phyloP scores from a whole-genome alignment of 2,888 invertebrate genomes.

The Lycocerus yunnanus region DNA sequence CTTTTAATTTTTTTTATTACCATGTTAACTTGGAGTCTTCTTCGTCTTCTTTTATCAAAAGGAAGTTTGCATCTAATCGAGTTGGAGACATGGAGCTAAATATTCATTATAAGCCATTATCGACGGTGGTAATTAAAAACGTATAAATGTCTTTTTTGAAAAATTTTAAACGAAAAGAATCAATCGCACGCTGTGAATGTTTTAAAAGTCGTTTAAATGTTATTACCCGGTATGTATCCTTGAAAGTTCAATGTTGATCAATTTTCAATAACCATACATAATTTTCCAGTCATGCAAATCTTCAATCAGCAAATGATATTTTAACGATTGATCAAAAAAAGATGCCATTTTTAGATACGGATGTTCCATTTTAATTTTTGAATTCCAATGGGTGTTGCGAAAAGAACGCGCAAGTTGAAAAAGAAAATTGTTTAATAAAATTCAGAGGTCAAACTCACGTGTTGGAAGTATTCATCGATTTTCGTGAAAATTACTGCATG shows the following conservation, averaged over 20 bases:
- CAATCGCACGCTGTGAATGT: slow-evolving; percentile 26
- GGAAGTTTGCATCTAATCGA: background rate
- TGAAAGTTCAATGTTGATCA: background rate
- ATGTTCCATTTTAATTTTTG: background rate
- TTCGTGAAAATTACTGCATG: background rate
- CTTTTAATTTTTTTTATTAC: slow-evolving; percentile 11
- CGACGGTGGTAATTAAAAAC: slow-evolving; percentile 29
- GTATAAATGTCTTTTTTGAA: slow-evolving; percentile 24
- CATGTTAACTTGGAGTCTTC: slow-evolving; percentile 3
- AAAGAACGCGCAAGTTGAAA: no score
- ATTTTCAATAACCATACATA: background rate
- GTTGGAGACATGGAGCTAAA: slow-evolving; percentile 1
- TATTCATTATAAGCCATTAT: slow-evolving; percentile 23
- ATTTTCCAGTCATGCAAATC: background rate
- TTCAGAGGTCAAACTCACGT: background rate
- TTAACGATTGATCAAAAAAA: background rate
- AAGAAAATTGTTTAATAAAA: background rate
- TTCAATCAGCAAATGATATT: background rate
- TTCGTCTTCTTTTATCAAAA: slow-evolving; percentile 12
- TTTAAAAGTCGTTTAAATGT: slow-evolving; percentile 23
- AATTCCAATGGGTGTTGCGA: no score
- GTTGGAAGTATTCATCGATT: background rate
- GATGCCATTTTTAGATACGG: background rate
- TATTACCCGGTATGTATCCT: slow-evolving; percentile 23
- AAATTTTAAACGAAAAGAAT: slow-evolving; percentile 16